phyloP scores from a whole-genome alignment of 2,113 vertebrate genomes.

The Psettodes erumei region DNA sequence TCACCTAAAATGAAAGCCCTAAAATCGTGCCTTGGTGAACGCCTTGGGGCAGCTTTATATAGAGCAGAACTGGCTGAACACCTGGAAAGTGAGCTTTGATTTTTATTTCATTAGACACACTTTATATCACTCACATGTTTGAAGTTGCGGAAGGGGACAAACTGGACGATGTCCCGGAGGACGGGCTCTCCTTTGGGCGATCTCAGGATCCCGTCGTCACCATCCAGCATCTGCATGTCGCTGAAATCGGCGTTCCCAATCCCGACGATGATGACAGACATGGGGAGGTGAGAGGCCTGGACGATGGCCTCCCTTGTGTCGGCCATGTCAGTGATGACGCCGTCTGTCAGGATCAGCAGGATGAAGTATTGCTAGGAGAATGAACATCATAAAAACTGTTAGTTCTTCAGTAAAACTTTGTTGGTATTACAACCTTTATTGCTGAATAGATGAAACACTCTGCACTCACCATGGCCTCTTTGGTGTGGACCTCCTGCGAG shows the following conservation, averaged over 20 bases:
- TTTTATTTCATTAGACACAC: not conserved
- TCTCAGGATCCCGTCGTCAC: slow-evolving; percentile 92
- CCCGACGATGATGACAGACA: slow-evolving; percentile 98
- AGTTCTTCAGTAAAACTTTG: too few relatives aligned
- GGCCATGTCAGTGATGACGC: slow-evolving; percentile 98
- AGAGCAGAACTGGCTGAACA: not conserved
- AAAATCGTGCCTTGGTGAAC: not conserved
- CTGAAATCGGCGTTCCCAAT: slow-evolving; percentile 95
- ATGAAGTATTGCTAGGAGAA: slow-evolving; percentile 95
- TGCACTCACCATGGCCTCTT: slow-evolving; percentile 90
- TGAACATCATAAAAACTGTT: not conserved
- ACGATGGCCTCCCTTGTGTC: slow-evolving; percentile 97
- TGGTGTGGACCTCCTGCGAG: slow-evolving; percentile 94
- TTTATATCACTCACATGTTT: slow-evolving; percentile 88
- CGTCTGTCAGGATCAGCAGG: slow-evolving; percentile 95
- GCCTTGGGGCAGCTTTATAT: not conserved
- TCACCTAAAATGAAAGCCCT: not conserved
- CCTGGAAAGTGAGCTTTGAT: too few relatives aligned
- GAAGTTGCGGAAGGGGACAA: slow-evolving; percentile 98
- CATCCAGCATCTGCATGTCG: slow-evolving; percentile 98
- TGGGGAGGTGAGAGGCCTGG: slow-evolving; percentile 95
- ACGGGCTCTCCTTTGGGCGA: slow-evolving; percentile 95
- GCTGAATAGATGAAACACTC: not conserved
- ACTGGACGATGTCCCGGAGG: slow-evolving; percentile 96
- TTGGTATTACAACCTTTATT: too few relatives aligned